Conservation (phyloP, 2,797 vertebrate genomes). For the Dendrocincla tyrannina region DNA sequence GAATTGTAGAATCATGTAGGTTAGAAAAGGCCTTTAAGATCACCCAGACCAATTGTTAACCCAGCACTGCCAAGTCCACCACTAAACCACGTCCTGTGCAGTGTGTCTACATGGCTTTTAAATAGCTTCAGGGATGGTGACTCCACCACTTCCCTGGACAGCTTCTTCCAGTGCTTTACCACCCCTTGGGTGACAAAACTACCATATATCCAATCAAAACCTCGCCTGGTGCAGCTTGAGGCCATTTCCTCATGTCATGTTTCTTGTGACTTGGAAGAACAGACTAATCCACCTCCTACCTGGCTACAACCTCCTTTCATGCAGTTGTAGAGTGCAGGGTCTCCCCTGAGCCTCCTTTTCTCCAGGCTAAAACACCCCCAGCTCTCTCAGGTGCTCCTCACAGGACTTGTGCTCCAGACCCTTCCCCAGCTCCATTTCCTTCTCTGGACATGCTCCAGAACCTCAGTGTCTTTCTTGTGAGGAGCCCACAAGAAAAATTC, state of each 20-base stretch:
- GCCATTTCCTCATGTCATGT: background rate
- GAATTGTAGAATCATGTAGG: background rate
- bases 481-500: background rate
- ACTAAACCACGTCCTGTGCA: rapidly evolving
- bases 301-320: rapidly evolving
- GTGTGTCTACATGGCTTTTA: rapidly evolving
- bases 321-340: rapidly evolving
- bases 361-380: background rate
- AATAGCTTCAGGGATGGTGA: background rate
- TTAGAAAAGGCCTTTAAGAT: background rate
- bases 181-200: rapidly evolving
- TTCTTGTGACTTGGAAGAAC: background rate
- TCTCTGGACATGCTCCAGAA: rapidly evolving
- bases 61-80: background rate
- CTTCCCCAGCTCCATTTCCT: rapidly evolving
- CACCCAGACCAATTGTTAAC: background rate
- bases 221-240: background rate
- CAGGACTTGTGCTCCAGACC: background rate
- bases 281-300: rapidly evolving
- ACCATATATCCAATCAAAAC: rapidly evolving
- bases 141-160: background rate
- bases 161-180: background rate
- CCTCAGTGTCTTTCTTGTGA: background rate
- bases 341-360: background rate
- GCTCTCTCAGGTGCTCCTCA: background rate